Evolutionary conservation across 2,888 invertebrate genomes (phyloP).

Genomic region (Melanophora roralis): DNA sequence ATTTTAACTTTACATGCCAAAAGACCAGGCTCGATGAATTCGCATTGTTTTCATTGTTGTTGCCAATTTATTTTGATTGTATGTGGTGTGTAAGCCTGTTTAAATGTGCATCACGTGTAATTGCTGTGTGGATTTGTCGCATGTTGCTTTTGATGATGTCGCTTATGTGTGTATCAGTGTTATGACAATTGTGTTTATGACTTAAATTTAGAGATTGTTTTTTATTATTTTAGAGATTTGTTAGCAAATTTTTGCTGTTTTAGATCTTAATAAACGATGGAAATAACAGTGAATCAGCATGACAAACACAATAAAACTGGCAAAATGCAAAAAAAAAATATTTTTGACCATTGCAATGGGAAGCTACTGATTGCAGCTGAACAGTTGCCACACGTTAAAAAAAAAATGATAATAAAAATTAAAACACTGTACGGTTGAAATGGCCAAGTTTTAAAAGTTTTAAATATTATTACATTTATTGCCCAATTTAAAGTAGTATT

Average conservation of each 20-base stretch:
- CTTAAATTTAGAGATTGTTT: conserved; percentile 41
- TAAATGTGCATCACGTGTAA: neutral
- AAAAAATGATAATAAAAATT: conserved; percentile 16
- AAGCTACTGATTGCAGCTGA: conserved; percentile 3
- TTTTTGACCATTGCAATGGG: neutral
- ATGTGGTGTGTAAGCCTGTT: neutral
- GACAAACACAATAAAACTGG: neutral
- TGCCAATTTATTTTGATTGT: neutral
- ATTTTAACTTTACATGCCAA: conserved; percentile 28
- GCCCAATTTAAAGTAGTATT: neutral
- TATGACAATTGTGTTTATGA: conserved; percentile 54
- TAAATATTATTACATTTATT: conserved; percentile 34
- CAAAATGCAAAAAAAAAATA: neutral
- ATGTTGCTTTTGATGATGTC: conserved; percentile 20
- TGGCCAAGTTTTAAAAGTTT: conserved; percentile 49
- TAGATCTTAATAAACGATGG: conserved; percentile 57
- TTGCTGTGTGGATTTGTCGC: conserved; percentile 18
- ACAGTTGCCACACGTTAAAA: conserved; percentile 6
- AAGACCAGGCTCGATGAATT: conserved; percentile 6
- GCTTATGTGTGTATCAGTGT: conserved; percentile 22
- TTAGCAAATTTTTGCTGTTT: conserved; percentile 54
- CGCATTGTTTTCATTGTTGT: conserved; percentile 23
- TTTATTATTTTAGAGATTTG: conserved; percentile 26
- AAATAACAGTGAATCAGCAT: conserved; percentile 48
- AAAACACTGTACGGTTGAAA: conserved; percentile 37